These are phyloP conservation scores for Plectropomus leopardus DNA, from an alignment of 2,113 vertebrate genomes.

Conservation along the genomic window DNA sequence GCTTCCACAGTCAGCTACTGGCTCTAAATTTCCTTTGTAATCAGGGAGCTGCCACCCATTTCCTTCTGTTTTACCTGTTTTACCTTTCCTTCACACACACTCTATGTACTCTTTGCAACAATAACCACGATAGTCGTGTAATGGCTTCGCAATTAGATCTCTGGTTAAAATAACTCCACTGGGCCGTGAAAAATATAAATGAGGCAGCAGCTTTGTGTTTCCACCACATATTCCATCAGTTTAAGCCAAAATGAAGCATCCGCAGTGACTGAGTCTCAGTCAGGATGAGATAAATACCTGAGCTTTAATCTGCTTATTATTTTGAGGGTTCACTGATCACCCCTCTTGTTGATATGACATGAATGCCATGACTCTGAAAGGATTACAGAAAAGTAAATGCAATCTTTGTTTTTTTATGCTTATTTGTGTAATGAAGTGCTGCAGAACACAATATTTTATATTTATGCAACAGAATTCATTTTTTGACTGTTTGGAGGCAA, in stretches of 20 bases:
- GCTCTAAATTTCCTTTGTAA: constrained; percentile 1
- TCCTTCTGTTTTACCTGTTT: not conserved
- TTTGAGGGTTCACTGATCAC: constrained; percentile 33
- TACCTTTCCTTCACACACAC: not conserved
- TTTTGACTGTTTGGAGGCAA: not conserved
- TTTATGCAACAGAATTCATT: not conserved
- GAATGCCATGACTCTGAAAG: constrained; percentile 4
- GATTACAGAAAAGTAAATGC: constrained; percentile 7
- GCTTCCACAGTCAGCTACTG: not conserved
- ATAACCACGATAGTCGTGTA: not conserved
- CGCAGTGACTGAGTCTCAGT: not conserved
- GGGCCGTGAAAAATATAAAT: constrained; percentile 38
- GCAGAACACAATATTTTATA: not conserved
- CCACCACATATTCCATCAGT: constrained; percentile 11
- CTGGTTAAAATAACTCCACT: constrained; percentile 25
- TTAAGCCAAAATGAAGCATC: constrained; percentile 33
- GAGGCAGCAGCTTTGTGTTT: constrained; percentile 31
- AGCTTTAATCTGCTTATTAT: constrained; percentile 56
- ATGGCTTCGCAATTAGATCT: constrained; percentile 20
- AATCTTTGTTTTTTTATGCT: constrained; percentile 3
- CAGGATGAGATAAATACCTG: constrained; percentile 31
- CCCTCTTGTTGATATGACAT: not conserved
- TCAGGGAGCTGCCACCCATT: not conserved
- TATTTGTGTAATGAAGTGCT: not conserved
- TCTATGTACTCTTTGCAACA: constrained; percentile 22